These are phyloP conservation scores for Tinamus major DNA, from an alignment of 2,797 vertebrate species.

Conservation along the genomic window DNA sequence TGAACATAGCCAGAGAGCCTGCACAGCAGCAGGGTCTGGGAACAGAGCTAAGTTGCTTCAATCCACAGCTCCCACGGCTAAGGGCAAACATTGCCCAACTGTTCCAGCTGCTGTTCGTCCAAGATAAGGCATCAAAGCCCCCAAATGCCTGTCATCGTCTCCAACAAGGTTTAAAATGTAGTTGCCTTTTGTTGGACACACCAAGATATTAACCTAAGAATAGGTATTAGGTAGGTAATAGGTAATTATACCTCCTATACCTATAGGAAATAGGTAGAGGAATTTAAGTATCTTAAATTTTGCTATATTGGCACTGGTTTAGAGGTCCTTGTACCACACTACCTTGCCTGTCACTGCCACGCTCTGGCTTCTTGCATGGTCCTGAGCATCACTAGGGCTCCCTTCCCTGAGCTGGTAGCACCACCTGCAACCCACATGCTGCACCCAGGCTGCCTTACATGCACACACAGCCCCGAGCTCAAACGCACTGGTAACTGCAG, in stretches of 20 bases:
- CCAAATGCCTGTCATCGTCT: background rate
- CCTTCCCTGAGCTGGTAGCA: background rate
- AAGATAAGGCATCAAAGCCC: background rate
- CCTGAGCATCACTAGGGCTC: background rate
- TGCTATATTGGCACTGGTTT: background rate
- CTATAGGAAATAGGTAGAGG: too few relatives aligned
- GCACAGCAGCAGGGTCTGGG: background rate
- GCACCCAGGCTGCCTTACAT: background rate
- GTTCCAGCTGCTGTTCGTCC: background rate
- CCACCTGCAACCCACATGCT: background rate
- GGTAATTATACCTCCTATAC: too few relatives aligned
- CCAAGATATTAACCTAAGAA: background rate
- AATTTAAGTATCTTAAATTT: background rate
- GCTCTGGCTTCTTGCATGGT: background rate
- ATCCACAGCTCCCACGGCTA: background rate
- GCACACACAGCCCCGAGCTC: background rate
- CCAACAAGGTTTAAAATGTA: background rate
- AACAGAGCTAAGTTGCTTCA: background rate
- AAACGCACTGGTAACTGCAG: background rate
- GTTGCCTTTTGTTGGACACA: background rate
- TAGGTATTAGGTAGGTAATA: too few relatives aligned
- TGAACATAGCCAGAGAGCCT: background rate
- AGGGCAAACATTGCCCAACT: background rate
- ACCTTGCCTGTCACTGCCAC: accelerated
- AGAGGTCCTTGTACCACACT: background rate